Conservation (phyloP, 2,797 vertebrate species). For the Sebastiscus tertius region DNA sequence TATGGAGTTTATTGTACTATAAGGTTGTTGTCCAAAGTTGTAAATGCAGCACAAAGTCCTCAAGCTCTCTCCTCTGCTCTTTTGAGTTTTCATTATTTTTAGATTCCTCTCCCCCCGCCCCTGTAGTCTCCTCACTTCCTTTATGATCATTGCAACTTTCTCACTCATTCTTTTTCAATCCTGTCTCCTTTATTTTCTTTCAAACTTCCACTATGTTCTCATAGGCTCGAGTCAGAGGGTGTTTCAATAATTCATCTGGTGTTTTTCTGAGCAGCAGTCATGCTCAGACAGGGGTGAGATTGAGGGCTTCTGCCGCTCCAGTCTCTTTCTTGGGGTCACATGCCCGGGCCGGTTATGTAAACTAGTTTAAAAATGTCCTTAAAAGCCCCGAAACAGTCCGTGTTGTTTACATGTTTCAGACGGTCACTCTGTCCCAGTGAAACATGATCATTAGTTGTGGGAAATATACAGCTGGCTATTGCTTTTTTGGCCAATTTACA, state of each 20-base stretch:
- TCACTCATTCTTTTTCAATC: background rate
- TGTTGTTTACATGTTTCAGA: constrained; percentile 11
- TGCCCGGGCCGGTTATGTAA: background rate
- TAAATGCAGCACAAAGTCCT: background rate
- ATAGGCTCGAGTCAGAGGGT: constrained; percentile 1
- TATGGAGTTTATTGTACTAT: background rate
- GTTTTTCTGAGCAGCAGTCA: constrained; percentile 31
- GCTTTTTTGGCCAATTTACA: constrained; percentile 10
- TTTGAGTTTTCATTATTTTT: background rate
- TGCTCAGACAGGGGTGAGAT: constrained; percentile 6
- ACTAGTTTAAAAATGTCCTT: background rate
- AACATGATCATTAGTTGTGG: constrained; percentile 20
- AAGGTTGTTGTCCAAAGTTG: background rate
- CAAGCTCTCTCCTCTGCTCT: background rate
- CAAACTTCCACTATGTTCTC: constrained; percentile 8
- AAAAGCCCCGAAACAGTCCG: background rate
- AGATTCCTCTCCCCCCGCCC: background rate
- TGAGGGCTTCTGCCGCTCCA: constrained; percentile 5
- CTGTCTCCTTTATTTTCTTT: constrained; percentile 12
- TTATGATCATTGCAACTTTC: constrained; percentile 4
- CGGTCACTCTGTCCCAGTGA: background rate
- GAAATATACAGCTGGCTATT: constrained; percentile 6
- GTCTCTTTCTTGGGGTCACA: constrained; percentile 5
- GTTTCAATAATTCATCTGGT: constrained; percentile 51
- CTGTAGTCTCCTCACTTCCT: background rate